Evolutionary conservation across 1,140 invertebrate genomes (phyloP).

Genomic region (Laupala kohalensis): DNA sequence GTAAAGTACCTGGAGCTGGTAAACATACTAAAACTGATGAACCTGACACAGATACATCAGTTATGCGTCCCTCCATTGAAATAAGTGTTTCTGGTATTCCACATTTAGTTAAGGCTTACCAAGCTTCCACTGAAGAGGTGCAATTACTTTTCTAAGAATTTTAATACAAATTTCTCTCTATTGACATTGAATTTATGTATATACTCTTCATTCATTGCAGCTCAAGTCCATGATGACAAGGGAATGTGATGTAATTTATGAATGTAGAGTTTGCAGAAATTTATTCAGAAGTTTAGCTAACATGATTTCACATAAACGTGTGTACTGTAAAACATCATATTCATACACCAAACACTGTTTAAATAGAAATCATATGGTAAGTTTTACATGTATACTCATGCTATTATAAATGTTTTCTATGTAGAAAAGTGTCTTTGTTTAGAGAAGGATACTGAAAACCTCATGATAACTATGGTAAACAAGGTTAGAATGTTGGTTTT

Average conservation of each 20-base stretch:
- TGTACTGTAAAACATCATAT: conserved; percentile 48
- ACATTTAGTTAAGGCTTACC: conserved; percentile 42
- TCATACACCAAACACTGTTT: conserved; percentile 27
- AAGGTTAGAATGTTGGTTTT: too few relatives aligned
- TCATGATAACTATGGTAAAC: too few relatives aligned
- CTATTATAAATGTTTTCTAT: too few relatives aligned
- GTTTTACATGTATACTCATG: too few relatives aligned
- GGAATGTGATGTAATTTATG: conserved; percentile 73
- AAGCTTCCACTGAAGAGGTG: conserved; percentile 46
- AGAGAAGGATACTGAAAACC: too few relatives aligned
- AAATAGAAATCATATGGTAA: conserved; percentile 28
- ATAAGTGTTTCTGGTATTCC: conserved; percentile 44
- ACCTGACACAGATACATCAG: conserved; percentile 34
- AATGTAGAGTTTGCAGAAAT: conserved; percentile 72
- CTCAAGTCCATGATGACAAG: conserved; percentile 51
- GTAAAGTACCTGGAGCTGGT: neutral
- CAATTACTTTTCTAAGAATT: conserved; percentile 8
- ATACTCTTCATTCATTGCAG: conserved; percentile 31
- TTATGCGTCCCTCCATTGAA: conserved; percentile 44
- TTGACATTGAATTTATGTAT: too few relatives aligned
- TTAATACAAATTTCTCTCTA: too few relatives aligned
- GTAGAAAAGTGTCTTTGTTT: too few relatives aligned
- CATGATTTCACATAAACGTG: conserved; percentile 70
- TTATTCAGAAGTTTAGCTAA: conserved; percentile 71
- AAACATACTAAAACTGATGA: neutral